Evolutionary conservation across 2,888 invertebrate species (phyloP).

Genomic region (Notocelia uddmanniana): DNA sequence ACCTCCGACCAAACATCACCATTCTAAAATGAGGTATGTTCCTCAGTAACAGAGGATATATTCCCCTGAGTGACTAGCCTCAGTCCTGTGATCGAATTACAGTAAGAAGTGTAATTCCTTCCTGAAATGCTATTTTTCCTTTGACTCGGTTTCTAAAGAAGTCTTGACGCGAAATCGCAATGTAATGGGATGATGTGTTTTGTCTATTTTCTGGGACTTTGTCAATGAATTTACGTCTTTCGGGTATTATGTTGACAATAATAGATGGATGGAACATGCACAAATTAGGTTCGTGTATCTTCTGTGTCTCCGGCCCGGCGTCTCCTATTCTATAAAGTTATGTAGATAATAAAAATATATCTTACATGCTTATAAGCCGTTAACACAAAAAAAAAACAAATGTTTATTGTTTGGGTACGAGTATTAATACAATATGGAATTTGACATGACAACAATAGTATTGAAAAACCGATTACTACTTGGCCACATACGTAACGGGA

Average conservation of each 20-base stretch:
- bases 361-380: too few species aligned
- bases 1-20: slow-evolving; percentile 13
- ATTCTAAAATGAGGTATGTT: background rate
- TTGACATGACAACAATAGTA: too few species aligned
- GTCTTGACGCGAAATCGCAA: background rate
- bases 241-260: background rate
- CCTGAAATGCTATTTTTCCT: slow-evolving; percentile 35
- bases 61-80: background rate
- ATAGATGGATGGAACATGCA: too few species aligned
- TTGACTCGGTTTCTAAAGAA: slow-evolving; percentile 30
- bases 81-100: slow-evolving; percentile 40
- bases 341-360: too few species aligned
- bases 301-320: too few species aligned
- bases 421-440: too few species aligned
- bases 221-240: background rate
- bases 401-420: too few species aligned
- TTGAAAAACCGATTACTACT: too few species aligned
- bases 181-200: slow-evolving; percentile 8
- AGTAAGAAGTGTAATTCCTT: slow-evolving; percentile 35
- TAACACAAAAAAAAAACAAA: too few species aligned
- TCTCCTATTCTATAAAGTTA: too few species aligned
- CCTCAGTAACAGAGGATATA: background rate
- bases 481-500: too few species aligned
- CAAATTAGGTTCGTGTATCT: background rate
- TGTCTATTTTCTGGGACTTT: background rate